Evolutionary conservation across 2,113 vertebrate genomes (phyloP), one percentile per base, ranked within the genome.

Genomic region (Callionymus lyra): DNA sequence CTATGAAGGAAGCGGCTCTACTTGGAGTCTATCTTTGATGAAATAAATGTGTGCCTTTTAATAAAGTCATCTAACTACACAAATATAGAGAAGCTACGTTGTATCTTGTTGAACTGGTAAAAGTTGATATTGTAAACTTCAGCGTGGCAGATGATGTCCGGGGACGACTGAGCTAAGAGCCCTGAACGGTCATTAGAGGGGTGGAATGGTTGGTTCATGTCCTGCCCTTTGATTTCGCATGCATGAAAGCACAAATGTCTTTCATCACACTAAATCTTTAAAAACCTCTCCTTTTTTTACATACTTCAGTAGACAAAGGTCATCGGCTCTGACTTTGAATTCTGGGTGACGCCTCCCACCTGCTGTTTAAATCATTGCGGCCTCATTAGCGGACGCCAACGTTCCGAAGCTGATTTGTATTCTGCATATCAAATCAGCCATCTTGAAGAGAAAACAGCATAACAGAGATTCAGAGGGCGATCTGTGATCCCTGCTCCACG

Each of bases 331-430:
- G 35, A 51, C 43, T 59, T 56, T 54, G 50, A 50, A 51, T 64
- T 53, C 47, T 31, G 16, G 54, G 56, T 39, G 48, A 27, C 12
- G 45, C 50, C 48, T 47, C 34, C 32, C 16, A 52, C 46, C 14
- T 27, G 39, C 41, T 34, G 33, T 55, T 59, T 45, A 56, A 59
- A 68, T 62, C 50, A 58, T 14, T 49, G 48, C 44, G 21, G 58
- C 68, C 46, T 70, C 63, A 70, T 60, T 67, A 60, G 44, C 32
- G 62, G 43, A 41, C 16, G 56, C 54, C 21, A 13, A 50, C 53
- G 50, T 56, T 57, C 65, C 65, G 63, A 13, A 47, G 53, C 49
- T 58, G 48, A 72, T 66, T 76, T 63, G 49, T 57, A 35, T 46
- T 9, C 35, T 36, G 41, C 53, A 46, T 62, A 47, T 65, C 69